Evolutionary conservation across 1,140 invertebrate species (phyloP), one percentile per base, ranked within the genome.

Genomic region (Pseudomyrmex sp.): DNA sequence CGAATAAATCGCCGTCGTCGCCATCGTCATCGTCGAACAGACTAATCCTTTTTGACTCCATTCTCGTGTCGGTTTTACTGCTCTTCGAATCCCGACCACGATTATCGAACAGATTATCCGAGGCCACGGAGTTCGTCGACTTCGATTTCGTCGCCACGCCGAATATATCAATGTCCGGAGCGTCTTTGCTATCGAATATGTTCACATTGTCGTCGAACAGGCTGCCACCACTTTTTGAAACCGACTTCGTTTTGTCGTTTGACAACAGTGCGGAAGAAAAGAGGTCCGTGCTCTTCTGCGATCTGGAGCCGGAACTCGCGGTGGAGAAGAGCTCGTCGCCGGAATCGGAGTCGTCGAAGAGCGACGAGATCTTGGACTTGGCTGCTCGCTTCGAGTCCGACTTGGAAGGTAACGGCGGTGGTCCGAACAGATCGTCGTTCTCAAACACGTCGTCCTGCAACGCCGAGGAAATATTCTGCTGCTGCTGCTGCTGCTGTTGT

Each of bases 291-390:
- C 91, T 93, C 74, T 91, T 92, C 20, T 91, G 88, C 7, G 92
- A 92, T 20, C 89, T 89, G 2, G 91, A 90, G 62, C 91, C 91
- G 1, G 91, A 91, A 54, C 91, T 92, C 7, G 89, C 86, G 59
- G 86, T 91, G 5, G 88, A 89, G 66, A 93, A 93, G 26, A 93
- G 85, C 50, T 93, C 93, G 66, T 93, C 92, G 13, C 88, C 90
- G 44, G 92, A 92, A 74, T 93, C 92, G 1, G 91, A 93, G 18
- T 93, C 92, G 62, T 93, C 92, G 76, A 93, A 93, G 15, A 93
- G 68, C 10, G 90, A 93, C 8, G 66, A 75, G 3, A 90, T 77
- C 68, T 92, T 92, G 2, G 88, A 86, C 63, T 91, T 89, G 44
- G 66, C 12, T 1, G 54, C 58, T 3, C 61, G 20, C 73, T 91